Base-by-base conservation (phyloP, 2,797 vertebrate species). In the Muraenolepis orangiensis region DNA sequence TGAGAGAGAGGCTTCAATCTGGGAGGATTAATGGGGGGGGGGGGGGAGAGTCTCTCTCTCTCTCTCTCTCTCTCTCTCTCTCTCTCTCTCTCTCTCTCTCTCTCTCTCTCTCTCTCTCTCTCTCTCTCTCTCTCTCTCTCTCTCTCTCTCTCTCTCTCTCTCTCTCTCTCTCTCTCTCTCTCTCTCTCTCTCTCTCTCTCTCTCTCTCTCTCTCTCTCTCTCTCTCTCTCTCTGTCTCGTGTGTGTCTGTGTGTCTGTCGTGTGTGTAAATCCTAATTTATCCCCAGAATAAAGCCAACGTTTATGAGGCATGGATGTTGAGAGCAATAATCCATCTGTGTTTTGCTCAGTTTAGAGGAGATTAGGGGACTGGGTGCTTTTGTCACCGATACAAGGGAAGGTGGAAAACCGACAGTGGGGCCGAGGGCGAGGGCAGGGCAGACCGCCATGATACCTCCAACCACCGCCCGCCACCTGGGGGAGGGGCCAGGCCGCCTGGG, bases 181-280 rank as follows among this genome's bases (percentile, higher is more conserved):
- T 67, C 69, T 30, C 73, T 40, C 73, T 26, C 8, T 31, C 32
- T 66, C 74, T 91, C 90, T 91, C 92, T 92, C 73, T 69, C 38
- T 64, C 51, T 26, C 46, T 32, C 61, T 20, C 13, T n/a, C 28
- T 69, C 74, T n/a, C 78, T 73, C 73, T 6, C 81, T 80, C 77
- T 78, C 76, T 64, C 75, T 92, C 93, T 92, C 92, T 91, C 91
- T 90, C 93, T 92, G 77, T 42, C 71, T 72, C 71, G n/a, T n/a
- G n/a, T n/a, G n/a, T n/a, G n/a, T n/a, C n/a, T n/a, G n/a, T n/a
- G n/a, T n/a, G n/a, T n/a, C n/a, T n/a, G n/a, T n/a, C n/a, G n/a
- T n/a, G n/a, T 64, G 70, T 72, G 74, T 93, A 95, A 97, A 96
- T 94, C 95, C 95, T 94, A 94, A 94, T 94, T 95, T 95, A 93